Base-by-base conservation (phyloP, 2,888 invertebrate species). In the Heliothis peltigera region DNA sequence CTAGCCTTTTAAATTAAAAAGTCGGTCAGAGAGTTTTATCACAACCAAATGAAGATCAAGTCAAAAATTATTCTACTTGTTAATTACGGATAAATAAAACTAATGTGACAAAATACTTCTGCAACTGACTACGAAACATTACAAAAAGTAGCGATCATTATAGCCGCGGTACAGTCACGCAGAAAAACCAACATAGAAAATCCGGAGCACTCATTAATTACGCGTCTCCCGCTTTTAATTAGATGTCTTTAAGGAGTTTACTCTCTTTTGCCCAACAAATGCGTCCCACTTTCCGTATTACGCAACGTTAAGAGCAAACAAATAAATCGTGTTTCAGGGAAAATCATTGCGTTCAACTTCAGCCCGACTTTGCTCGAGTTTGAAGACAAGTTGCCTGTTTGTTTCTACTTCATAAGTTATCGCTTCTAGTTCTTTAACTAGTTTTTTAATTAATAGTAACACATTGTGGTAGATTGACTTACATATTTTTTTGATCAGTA, bases 141-240 rank as follows among this genome's bases (percentile, higher is more conserved):
- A 35, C 35, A 35, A 12, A 35, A 35, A 15, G 15, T 4, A 35
- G 28, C 28, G 12, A 15, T 35, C 35, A 35, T 35, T 35, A 35
- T 52, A 42, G 28, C 7, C 47, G 17, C 18, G 19, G 35, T 28
- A 64, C 17, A 74, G 17, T 69, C n/a, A 17, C 8, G 12, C 1
- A 63, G 48, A 61, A 72, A 69, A 61, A 53, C 15, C 46, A 22
- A 53, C 44, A 53, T 46, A 53, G 65, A 64, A 77, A 77, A 62
- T 72, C 71, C 63, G 22, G 49, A 52, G 57, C 71, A 67, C 69
- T 77, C 83, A 82, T 87, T 89, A 87, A 88, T 89, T 83, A 63
- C 73, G 72, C 77, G 75, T 82, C 82, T 78, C 82, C 66, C 66
- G 62, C 70, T 84, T 86, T 87, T 89, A 90, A 89, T 90, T 89